phyloP scores from a whole-genome alignment of 2,113 vertebrate genomes.

The human (Homo sapiens) region GRCh38 chr9:114113501-114114000 shows the following conservation, averaged over 20 bases:
- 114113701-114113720: no score
- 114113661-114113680: not conserved
- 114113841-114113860: not conserved
- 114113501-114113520: rapidly evolving
- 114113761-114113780: not conserved
- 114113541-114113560: not conserved
- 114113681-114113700: not conserved
- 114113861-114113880: not conserved
- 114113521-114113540: not conserved
- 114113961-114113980: not conserved
- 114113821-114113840: not conserved
- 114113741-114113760: not conserved
- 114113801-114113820: not conserved
- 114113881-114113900: not conserved
- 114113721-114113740: not conserved
- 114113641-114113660: no score
- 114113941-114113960: rapidly evolving
- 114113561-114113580: not conserved
- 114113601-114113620: not conserved
- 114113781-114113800: not conserved
- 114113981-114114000: not conserved
- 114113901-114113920: rapidly evolving
- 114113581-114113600: not conserved
- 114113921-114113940: no score
- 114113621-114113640: not conserved